Percentiles rank a stretch among this genome's conserved stretches.
These are phyloP conservation scores for Vireo griseus DNA, from an alignment of 2,797 vertebrate genomes.

Conservation along the genomic window DNA sequence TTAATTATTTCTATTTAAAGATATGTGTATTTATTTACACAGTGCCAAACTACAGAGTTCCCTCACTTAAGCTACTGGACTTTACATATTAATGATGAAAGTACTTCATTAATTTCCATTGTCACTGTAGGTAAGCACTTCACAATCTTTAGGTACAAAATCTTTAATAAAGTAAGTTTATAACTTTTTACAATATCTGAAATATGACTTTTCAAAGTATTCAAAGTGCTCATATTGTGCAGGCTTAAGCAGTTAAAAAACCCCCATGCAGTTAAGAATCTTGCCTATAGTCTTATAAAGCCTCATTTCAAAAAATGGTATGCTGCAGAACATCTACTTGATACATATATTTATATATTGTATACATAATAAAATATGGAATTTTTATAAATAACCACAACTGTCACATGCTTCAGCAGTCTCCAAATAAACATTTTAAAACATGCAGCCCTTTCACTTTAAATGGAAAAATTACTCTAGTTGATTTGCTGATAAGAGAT, in stretches of 20 bases:
- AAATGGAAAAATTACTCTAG: slow-evolving; percentile 11
- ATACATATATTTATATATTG: not conserved
- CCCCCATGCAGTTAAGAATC: not conserved
- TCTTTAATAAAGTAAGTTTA: not conserved
- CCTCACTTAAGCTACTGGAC: not conserved
- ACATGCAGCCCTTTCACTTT: not conserved
- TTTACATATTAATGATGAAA: not conserved
- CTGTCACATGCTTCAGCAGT: not conserved
- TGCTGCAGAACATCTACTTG: not conserved
- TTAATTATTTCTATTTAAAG: not conserved
- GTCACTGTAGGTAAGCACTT: not conserved
- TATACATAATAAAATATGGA: not conserved
- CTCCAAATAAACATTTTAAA: not conserved
- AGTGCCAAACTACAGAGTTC: not conserved
- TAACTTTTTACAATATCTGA: not conserved
- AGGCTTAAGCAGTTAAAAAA: not conserved
- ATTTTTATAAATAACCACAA: not conserved
- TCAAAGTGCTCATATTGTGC: not conserved
- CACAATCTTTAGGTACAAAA: not conserved
- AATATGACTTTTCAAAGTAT: not conserved
- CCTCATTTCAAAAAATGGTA: not conserved
- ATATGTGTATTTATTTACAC: not conserved
- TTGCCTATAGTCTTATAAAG: not conserved
- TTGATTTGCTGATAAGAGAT: slow-evolving; percentile 12
- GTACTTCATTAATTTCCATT: not conserved